Conservation (phyloP, 2,797 vertebrate species). For the Sebastes trivittatus region DNA sequence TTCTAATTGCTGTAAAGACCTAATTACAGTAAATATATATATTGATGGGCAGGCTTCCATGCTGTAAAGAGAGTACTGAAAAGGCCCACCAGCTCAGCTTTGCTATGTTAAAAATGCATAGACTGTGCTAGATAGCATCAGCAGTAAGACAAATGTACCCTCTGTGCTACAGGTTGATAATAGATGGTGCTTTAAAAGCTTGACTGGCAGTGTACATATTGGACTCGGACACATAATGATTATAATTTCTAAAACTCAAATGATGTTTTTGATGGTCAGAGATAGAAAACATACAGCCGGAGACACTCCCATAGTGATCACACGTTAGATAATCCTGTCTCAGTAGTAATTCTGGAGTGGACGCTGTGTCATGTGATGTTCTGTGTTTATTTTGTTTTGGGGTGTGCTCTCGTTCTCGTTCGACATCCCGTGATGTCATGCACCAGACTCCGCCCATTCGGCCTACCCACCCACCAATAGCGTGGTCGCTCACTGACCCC, state of each 20-base stretch:
- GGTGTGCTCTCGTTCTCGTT: slow-evolving; percentile 12
- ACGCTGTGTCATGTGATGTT: slow-evolving; percentile 43
- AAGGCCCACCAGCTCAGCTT: background rate
- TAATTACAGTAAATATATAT: background rate
- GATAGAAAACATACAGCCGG: slow-evolving; percentile 2
- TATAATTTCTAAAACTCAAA: slow-evolving; percentile 5
- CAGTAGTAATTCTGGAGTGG: slow-evolving; percentile 55
- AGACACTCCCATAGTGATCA: slow-evolving; percentile 46
- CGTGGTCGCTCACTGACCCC: background rate
- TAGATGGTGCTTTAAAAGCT: background rate
- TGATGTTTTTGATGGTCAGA: slow-evolving; percentile 14
- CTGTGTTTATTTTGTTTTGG: slow-evolving; percentile 45
- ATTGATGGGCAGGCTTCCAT: background rate
- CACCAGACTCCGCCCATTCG: background rate
- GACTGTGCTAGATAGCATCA: background rate
- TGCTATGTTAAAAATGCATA: background rate
- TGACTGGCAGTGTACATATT: slow-evolving; percentile 16
- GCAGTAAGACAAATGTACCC: background rate
- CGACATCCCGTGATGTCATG: slow-evolving; percentile 5
- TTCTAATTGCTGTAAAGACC: background rate
- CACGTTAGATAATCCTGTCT: slow-evolving; percentile 45
- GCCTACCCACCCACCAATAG: background rate
- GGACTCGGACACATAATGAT: background rate
- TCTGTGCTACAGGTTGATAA: background rate
- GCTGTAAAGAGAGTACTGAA: background rate